Conservation (phyloP, 2,888 invertebrate species). For the Tipula lateralis region DNA sequence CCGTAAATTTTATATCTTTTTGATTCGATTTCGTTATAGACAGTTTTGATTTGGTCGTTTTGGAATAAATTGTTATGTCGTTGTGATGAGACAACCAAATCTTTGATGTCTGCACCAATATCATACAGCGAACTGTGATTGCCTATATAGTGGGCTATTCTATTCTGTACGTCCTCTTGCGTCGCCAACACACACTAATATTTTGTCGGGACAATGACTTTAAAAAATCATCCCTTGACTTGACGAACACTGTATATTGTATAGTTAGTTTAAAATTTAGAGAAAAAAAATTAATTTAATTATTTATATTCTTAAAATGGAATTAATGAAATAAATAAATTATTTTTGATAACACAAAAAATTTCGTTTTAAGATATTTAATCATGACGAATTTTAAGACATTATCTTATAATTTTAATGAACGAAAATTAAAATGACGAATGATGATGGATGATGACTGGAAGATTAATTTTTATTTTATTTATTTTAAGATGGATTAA, state of each 20-base stretch:
- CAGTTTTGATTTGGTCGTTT: not conserved
- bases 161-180: not conserved
- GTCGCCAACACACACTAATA: not conserved
- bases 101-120: not conserved
- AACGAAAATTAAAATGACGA: slow-evolving; percentile 19
- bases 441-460: slow-evolving; percentile 14
- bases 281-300: not conserved
- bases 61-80: not conserved
- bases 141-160: no score
- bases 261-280: not conserved
- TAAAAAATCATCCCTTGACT: no score
- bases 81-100: not conserved
- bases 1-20: not conserved
- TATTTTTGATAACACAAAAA: not conserved
- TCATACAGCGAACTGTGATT: no score
- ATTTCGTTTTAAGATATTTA: not conserved
- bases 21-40: not conserved
- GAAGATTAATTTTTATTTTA: not conserved
- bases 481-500: slow-evolving; percentile 14
- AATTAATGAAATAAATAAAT: slow-evolving; percentile 19
- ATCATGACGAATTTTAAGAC: slow-evolving; percentile 24
- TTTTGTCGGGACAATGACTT: not conserved
- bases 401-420: slow-evolving; percentile 24
- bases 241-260: not conserved
- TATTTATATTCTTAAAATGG: slow-evolving; percentile 5